These are phyloP conservation scores for Sialia sialis DNA, from an alignment of 2,113 vertebrate species.

Conservation along the genomic window DNA sequence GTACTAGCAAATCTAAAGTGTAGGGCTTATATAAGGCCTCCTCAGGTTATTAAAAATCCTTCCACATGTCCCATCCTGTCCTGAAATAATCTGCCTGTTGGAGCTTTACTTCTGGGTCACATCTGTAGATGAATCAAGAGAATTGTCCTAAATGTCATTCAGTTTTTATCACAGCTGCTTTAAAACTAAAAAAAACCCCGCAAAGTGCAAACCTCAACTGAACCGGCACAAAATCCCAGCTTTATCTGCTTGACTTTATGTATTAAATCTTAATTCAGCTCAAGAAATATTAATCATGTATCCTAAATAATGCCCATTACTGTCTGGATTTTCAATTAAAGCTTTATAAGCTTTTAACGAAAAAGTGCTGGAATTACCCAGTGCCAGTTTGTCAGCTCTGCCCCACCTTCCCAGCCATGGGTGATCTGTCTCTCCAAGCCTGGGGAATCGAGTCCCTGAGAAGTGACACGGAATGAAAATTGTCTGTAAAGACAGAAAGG, in stretches of 20 bases:
- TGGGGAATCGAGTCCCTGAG: neutral
- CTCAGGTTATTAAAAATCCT: slow-evolving; percentile 18
- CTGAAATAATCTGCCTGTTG: slow-evolving; percentile 32
- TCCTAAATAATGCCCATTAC: slow-evolving; percentile 1
- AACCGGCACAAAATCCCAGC: neutral
- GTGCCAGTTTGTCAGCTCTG: neutral
- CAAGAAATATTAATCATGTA: neutral
- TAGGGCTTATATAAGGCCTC: neutral
- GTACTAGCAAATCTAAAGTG: neutral
- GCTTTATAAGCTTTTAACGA: neutral
- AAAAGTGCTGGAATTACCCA: neutral
- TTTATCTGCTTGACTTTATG: neutral
- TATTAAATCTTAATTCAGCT: slow-evolving; percentile 24
- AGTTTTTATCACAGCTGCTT: neutral
- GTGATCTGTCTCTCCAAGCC: fast-evolving
- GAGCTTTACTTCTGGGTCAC: slow-evolving; percentile 42
- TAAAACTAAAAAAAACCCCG: neutral
- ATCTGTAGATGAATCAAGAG: slow-evolving; percentile 6
- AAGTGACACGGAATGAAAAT: neutral
- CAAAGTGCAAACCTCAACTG: neutral
- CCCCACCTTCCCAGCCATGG: neutral
- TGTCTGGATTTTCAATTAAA: neutral
- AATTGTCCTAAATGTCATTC: neutral
- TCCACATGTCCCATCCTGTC: neutral
- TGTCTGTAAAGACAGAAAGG: neutral